A percentile compares a stretch with the other conserved stretches of the same genome.
These are phyloP conservation scores for Zelleria hepariella DNA, from an alignment of 2,888 invertebrate species.

Conservation along the genomic window DNA sequence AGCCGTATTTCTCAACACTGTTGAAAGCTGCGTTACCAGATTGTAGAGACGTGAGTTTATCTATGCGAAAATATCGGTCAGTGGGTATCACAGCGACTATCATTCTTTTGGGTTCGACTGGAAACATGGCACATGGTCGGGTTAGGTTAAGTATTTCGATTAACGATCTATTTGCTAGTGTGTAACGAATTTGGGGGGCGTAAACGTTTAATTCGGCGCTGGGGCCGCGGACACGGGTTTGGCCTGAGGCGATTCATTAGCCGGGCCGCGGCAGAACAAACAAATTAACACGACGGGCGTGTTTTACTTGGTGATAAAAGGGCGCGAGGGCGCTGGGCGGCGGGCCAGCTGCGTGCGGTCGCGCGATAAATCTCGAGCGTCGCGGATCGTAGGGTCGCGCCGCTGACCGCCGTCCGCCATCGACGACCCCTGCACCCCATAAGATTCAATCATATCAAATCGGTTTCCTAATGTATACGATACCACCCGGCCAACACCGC, in stretches of 20 bases:
- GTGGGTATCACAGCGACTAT: background rate
- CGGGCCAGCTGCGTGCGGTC: slow-evolving; percentile 7
- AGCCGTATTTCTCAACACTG: background rate
- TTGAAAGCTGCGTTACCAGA: slow-evolving; percentile 3
- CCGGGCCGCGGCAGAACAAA: slow-evolving; percentile 64
- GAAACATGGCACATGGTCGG: slow-evolving; percentile 22
- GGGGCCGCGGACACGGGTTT: slow-evolving; percentile 55
- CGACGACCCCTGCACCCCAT: background rate
- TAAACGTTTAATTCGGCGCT: slow-evolving; percentile 56
- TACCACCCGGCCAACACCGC: background rate
- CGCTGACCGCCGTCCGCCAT: background rate
- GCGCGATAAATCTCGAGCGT: background rate
- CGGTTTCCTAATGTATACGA: too few relatives aligned
- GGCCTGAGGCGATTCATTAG: slow-evolving; percentile 67
- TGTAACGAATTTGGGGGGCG: slow-evolving; percentile 52
- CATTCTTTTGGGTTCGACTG: background rate
- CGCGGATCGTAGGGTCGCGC: background rate
- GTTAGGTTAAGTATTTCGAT: slow-evolving; percentile 39
- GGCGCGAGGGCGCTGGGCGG: slow-evolving; percentile 60
- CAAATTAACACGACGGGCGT: slow-evolving; percentile 67
- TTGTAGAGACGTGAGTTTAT: background rate
- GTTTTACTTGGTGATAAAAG: slow-evolving; percentile 66
- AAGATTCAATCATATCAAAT: background rate
- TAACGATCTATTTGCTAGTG: slow-evolving; percentile 57
- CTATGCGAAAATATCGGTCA: background rate